phyloP scores from a whole-genome alignment of 1,140 invertebrate species.

The Lerema accius region DNA sequence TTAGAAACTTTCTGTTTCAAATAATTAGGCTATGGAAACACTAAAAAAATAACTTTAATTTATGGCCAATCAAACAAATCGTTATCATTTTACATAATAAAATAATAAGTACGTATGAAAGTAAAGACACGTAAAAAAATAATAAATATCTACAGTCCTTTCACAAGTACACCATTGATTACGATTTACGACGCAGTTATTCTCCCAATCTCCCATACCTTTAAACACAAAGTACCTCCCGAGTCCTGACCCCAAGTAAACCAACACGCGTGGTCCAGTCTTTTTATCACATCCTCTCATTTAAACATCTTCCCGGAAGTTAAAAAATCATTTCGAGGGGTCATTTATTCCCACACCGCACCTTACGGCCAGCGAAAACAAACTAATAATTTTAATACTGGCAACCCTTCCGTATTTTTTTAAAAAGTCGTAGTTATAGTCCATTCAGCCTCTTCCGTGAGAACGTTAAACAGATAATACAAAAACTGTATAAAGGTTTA shows the following conservation, averaged over 20 bases:
- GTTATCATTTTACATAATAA: too few relatives aligned
- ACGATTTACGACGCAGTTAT: constrained; percentile 8
- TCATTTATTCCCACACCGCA: constrained; percentile 67
- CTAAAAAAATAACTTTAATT: too few relatives aligned
- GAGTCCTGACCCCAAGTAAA: constrained; percentile 35
- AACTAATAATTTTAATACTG: constrained; percentile 70
- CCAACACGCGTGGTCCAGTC: constrained; percentile 44
- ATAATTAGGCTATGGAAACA: too few relatives aligned
- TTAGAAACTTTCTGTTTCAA: too few relatives aligned
- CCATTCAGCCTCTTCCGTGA: constrained; percentile 75
- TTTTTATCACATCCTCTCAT: constrained; percentile 48
- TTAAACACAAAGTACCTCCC: constrained; percentile 14
- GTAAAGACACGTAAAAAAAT: too few relatives aligned
- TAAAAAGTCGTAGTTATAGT: constrained; percentile 47
- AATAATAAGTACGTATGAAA: too few relatives aligned
- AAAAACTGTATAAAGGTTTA: constrained; percentile 48
- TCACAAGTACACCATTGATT: constrained; percentile 1
- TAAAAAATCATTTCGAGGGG: constrained; percentile 63
- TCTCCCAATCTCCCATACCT: not conserved
- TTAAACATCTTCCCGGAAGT: constrained; percentile 59
- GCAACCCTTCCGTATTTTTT: constrained; percentile 78
- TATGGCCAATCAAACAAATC: too few relatives aligned
- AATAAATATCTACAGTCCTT: constrained; percentile 9
- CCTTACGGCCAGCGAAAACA: constrained; percentile 65
- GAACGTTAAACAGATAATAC: constrained; percentile 72